Evolutionary conservation across 2,113 vertebrate species (phyloP).

Genomic region (Sphaerodactylus townsendi): DNA sequence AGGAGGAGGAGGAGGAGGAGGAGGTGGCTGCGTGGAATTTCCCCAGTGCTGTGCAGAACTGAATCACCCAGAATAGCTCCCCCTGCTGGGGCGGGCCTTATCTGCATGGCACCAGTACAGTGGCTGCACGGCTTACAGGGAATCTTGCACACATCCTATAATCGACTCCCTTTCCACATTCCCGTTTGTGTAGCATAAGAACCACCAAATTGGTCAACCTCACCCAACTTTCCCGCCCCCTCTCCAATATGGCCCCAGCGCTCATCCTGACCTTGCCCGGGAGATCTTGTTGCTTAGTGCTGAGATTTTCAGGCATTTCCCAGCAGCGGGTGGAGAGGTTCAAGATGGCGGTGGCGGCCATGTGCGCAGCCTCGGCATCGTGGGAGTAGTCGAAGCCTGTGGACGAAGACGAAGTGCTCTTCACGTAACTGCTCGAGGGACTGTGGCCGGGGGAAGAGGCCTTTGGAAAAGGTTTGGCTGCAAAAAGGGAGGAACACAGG

Average conservation of each 20-base stretch:
- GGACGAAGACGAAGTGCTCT: constrained; percentile 81
- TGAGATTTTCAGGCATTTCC: constrained; percentile 97
- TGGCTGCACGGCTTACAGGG: too few relatives aligned
- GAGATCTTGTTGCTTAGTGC: constrained; percentile 87
- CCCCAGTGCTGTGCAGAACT: too few relatives aligned
- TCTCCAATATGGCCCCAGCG: too few relatives aligned
- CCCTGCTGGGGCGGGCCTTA: too few relatives aligned
- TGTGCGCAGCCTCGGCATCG: constrained; percentile 95
- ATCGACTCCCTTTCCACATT: not conserved
- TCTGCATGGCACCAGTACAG: too few relatives aligned
- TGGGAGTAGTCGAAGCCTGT: constrained; percentile 95
- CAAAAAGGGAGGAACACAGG: constrained; percentile 59
- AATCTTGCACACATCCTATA: not conserved
- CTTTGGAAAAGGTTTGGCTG: constrained; percentile 90
- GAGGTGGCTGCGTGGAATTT: too few relatives aligned
- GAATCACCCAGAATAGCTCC: too few relatives aligned
- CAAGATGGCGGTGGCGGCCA: constrained; percentile 97
- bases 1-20: too few relatives aligned
- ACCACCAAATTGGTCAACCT: rapidly evolving
- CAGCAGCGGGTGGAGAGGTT: constrained; percentile 98
- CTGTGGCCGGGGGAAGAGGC: constrained; percentile 85
- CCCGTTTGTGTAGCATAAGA: not conserved
- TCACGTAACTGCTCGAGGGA: constrained; percentile 83
- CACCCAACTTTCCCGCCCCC: too few relatives aligned
- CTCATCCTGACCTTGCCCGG: constrained; percentile 79